phyloP scores from a whole-genome alignment of 2,888 invertebrate species.

The Drosophila longiperda region DNA sequence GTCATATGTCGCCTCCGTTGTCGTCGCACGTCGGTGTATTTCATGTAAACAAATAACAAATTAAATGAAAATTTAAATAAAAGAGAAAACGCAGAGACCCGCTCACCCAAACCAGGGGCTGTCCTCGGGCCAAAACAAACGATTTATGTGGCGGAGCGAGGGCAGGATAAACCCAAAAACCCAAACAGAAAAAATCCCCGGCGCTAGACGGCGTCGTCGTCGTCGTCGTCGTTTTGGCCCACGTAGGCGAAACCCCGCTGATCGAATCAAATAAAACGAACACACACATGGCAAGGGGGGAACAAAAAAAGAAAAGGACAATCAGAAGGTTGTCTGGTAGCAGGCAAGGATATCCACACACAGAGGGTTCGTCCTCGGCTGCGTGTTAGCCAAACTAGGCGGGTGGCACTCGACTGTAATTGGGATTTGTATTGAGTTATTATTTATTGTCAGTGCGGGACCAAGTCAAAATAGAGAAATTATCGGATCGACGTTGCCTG shows the following conservation, averaged over 20 bases:
- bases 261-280: conserved; percentile 82
- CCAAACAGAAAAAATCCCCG: conserved; percentile 30
- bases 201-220: conserved; percentile 64
- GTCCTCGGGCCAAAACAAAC: conserved; percentile 58
- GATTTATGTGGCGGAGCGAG: conserved; percentile 68
- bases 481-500: conserved; percentile 48
- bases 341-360: conserved; percentile 60
- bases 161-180: conserved; percentile 72
- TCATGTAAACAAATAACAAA: conserved; percentile 82
- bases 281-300: conserved; percentile 59
- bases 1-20: conserved; percentile 78
- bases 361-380: conserved; percentile 21
- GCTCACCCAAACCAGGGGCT: conserved; percentile 48
- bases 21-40: conserved; percentile 70
- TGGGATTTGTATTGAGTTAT: conserved; percentile 82
- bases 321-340: conserved; percentile 67
- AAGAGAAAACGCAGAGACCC: conserved; percentile 49
- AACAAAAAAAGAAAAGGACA: conserved; percentile 62
- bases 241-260: conserved; percentile 84
- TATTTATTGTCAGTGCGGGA: conserved; percentile 70
- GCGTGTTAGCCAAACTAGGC: conserved; percentile 57
- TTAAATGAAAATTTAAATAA: conserved; percentile 81
- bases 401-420: conserved; percentile 78
- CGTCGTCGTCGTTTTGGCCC: conserved; percentile 64
- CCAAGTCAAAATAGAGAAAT: conserved; percentile 77